Evolutionary conservation across 2,888 invertebrate genomes (phyloP), one percentile per base, ranked within the genome.

Genomic region (Hypercompe scribonia): DNA sequence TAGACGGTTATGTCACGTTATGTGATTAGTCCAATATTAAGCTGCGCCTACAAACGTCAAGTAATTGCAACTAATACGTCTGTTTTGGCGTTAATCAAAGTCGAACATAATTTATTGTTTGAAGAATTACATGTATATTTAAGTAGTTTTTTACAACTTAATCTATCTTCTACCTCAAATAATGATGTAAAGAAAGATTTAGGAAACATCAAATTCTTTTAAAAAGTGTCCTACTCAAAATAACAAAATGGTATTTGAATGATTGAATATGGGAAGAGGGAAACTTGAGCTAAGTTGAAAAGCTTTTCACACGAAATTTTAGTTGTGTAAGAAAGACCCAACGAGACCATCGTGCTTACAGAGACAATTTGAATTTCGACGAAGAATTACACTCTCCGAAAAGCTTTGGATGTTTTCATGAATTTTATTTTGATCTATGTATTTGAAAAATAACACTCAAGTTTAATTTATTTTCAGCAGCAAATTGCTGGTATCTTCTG

Each of bases 311-410:
- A 83, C 89, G 85, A 88, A 90, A 90, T 90, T 92, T 91, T 92
- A 91, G 91, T 91, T 91, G 88, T 85, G 85, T 90, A 89, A 84
- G 91, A 90, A 91, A 89, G 89, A 88, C 84, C 74, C 75, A 73
- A 71, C 34, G 65, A 72, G 76, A 78, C 18, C 50, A 21, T 28
- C 74, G 77, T 75, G 74, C 68, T 63, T 72, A 65, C 71, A 74
- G 81, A 76, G 76, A 72, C 78, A 86, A 83, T 87, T 87, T 86
- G 83, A 84, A 86, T 86, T 88, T 88, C 83, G 73, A 84, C 86
- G 82, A 80, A 86, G 87, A 88, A 88, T 89, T 87, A 83, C 86
- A 86, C 82, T 54, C 71, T 64, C n/a, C 31, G 50, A 69, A 70
- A 70, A 71, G 21, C 34, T 76, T 79, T 46, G 46, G n/a, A 64